Evolutionary conservation across 2,113 vertebrate species (phyloP).

Genomic region (Percopsis transmontana): DNA sequence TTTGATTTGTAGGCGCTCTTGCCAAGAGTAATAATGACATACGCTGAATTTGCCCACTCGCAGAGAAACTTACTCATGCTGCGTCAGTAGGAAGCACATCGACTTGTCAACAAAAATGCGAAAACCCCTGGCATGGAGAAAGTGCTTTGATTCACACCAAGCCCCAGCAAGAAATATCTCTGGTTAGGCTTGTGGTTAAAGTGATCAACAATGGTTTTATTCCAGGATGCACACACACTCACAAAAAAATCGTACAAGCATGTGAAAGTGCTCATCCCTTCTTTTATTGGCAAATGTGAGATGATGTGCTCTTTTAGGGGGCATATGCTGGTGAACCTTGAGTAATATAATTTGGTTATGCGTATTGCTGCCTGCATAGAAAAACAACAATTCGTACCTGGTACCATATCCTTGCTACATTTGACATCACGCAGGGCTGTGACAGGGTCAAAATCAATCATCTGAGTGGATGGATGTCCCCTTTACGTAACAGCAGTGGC

Average conservation of each 20-base stretch:
- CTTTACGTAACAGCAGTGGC: slow-evolving; percentile 59
- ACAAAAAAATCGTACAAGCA: slow-evolving; percentile 8
- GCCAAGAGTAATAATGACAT: slow-evolving; percentile 65
- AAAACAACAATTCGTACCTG: slow-evolving; percentile 16
- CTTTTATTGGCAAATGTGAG: background rate
- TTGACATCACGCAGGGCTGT: slow-evolving; percentile 37
- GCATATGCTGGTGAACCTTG: background rate
- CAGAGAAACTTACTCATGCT: slow-evolving; percentile 30
- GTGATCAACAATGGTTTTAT: slow-evolving; percentile 26
- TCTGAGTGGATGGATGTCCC: slow-evolving; percentile 55
- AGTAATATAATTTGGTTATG: slow-evolving; percentile 30
- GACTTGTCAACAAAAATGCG: slow-evolving; percentile 38
- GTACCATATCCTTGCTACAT: slow-evolving; percentile 14
- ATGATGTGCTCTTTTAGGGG: background rate
- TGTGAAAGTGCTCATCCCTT: slow-evolving; percentile 16
- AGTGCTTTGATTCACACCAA: slow-evolving; percentile 8
- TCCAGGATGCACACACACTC: background rate
- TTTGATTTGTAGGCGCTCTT: slow-evolving; percentile 26
- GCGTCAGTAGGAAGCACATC: slow-evolving; percentile 51
- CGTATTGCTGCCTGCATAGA: slow-evolving; percentile 7
- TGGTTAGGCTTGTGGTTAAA: slow-evolving; percentile 9
- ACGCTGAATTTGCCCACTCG: slow-evolving; percentile 59
- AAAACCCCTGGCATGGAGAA: slow-evolving; percentile 23
- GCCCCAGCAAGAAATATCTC: background rate
- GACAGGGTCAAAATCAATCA: slow-evolving; percentile 64